A percentile compares a stretch with the other conserved stretches of the same genome.
Conservation (phyloP, 2,113 vertebrate genomes). For the Cyprinodon variegatus region DNA sequence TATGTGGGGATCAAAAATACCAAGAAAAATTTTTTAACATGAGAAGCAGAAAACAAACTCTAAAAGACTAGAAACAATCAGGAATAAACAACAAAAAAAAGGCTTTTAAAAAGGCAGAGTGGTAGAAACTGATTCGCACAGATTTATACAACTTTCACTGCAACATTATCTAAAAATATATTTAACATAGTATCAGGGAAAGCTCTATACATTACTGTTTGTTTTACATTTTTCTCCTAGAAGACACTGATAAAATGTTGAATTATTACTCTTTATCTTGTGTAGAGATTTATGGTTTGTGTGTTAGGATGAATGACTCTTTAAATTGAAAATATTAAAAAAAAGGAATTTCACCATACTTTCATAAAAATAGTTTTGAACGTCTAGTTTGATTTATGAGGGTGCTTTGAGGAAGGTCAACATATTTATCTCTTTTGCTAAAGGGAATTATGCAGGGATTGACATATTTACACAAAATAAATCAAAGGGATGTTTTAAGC, state of each 20-base stretch:
- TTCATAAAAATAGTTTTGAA: not conserved
- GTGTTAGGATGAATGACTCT: not conserved
- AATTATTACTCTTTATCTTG: not conserved
- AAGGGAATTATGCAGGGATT: not conserved
- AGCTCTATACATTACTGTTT: not conserved
- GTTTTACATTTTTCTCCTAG: not conserved
- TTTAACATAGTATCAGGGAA: slow-evolving; percentile 18
- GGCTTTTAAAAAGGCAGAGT: slow-evolving; percentile 10
- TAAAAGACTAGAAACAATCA: not conserved
- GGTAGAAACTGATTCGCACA: slow-evolving; percentile 20
- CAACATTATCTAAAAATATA: slow-evolving; percentile 35
- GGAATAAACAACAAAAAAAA: not conserved
- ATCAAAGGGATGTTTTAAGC: not conserved
- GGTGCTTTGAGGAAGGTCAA: not conserved
- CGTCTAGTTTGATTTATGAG: not conserved
- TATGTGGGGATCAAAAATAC: slow-evolving; percentile 13
- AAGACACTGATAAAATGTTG: no score
- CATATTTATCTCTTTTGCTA: not conserved
- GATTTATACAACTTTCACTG: slow-evolving; percentile 25
- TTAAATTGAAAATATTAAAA: not conserved
- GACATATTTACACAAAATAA: not conserved
- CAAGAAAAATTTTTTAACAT: not conserved
- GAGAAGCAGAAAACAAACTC: not conserved
- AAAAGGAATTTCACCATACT: not conserved
- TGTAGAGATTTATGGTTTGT: not conserved